Base-by-base conservation (phyloP, 2,888 invertebrate species). In the Pheosia gnoma region DNA sequence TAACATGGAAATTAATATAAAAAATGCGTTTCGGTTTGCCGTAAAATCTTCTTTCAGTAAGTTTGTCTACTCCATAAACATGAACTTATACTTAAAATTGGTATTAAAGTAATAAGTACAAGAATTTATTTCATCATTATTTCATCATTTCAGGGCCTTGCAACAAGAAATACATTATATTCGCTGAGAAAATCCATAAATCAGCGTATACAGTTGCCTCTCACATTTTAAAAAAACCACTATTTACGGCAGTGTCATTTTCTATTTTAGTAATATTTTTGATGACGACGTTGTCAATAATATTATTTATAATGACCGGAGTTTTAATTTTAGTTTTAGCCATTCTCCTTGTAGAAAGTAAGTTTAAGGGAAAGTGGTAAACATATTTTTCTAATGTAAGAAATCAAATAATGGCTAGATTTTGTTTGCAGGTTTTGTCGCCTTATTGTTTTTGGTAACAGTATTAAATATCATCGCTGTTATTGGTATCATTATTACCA, bases 271-370 rank as follows among this genome's bases (percentile, higher is more conserved):
- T 70, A 11, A 51, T 77, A 43, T 53, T 75, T n/a, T 9, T 82
- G 6, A 45, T 79, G 4, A 62, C 68, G n/a, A 43, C 69, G 52
- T 47, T 84, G 52, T 72, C 81, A 38, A 58, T 73, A 49, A 76
- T 82, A 11, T 57, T 81, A n/a, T 25, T 79, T 37, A 52, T 77
- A 60, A 13, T 82, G 39, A 10, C 70, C 55, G 79, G 71, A 61
- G 81, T 84, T 5, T 56, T 79, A 6, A 68, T 80, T 63, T 54
- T 82, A 13, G 59, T 79, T 45, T 4, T 74, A 9, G 60, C 76
- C 3, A 79, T 89, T 49, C 62, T 88, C 5, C 62, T 88, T 38
- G 58, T 87, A 54, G 86, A 88, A 89, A 88, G 89, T 89, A 77
- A 76, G 74, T 63, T 51, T 37, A 9, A 45, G 4, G 43, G 4